Percentiles rank a stretch among this genome's conserved stretches.
phyloP scores from a whole-genome alignment of 2,797 vertebrate species.

The Anomalospiza imberbis region DNA sequence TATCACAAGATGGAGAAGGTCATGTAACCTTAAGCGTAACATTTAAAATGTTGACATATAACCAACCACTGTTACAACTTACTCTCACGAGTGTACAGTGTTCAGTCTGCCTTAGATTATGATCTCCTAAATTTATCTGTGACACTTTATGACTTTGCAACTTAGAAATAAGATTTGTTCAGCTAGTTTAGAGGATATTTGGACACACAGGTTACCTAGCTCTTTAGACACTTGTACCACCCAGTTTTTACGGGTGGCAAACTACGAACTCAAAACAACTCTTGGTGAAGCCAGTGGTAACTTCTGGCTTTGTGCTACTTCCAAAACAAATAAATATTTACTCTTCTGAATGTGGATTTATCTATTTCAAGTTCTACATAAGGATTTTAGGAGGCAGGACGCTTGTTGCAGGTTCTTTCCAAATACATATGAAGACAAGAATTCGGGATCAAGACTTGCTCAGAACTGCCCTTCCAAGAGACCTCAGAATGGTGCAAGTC shows the following conservation, averaged over 20 bases:
- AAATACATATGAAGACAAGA: not conserved
- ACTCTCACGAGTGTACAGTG: not conserved
- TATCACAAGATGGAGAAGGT: not conserved
- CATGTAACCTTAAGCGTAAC: not conserved
- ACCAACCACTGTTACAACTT: not conserved
- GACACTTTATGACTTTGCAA: not conserved
- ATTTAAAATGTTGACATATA: not conserved
- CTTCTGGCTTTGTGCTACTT: not conserved
- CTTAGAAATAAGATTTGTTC: not conserved
- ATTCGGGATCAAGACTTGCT: not conserved
- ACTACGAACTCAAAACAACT: not conserved
- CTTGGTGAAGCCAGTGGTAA: not conserved
- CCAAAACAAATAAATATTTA: not conserved
- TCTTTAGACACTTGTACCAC: not conserved
- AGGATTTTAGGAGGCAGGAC: not conserved
- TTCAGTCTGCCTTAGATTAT: slow-evolving; percentile 1
- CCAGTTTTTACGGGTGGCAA: not conserved
- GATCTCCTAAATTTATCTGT: slow-evolving; percentile 18
- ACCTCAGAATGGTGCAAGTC: not conserved
- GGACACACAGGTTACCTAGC: not conserved
- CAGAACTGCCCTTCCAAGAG: not conserved
- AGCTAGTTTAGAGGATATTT: not conserved
- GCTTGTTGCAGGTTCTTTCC: not conserved
- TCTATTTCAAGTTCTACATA: not conserved
- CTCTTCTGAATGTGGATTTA: not conserved